Conservation (phyloP, 2,113 vertebrate genomes). For the Urocitellus parryii region DNA sequence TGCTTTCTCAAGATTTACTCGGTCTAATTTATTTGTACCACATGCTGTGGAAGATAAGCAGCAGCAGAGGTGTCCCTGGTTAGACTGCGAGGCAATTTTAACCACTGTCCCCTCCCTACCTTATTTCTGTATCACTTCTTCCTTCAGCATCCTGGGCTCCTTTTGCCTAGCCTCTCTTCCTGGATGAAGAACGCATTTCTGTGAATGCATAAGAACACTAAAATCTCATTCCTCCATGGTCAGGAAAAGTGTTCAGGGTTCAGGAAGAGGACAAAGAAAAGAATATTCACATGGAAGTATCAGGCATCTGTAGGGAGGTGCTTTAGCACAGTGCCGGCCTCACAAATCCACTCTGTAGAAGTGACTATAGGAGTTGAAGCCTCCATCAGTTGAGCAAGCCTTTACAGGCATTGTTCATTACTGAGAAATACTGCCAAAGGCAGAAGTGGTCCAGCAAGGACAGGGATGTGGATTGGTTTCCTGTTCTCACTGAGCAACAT, state of each 20-base stretch:
- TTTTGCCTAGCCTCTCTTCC: neutral
- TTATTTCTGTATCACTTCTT: neutral
- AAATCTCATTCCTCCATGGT: no score
- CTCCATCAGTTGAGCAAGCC: neutral
- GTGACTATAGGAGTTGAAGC: neutral
- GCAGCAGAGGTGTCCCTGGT: neutral
- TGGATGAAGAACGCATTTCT: neutral
- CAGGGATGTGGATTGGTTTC: neutral
- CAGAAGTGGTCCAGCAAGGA: neutral
- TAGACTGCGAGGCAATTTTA: neutral
- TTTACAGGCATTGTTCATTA: neutral
- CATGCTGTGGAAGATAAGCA: neutral
- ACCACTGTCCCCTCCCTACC: neutral
- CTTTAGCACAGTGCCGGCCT: neutral
- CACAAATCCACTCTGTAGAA: neutral
- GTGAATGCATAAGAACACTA: neutral
- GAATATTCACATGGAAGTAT: neutral
- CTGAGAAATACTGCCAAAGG: neutral
- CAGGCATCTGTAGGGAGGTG: neutral
- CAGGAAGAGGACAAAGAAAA: neutral
- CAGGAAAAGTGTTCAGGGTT: neutral
- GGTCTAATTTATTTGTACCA: conserved; percentile 21
- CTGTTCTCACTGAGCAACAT: neutral
- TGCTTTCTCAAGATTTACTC: conserved; percentile 13
- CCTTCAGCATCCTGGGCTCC: neutral